Conservation (phyloP, 2,888 invertebrate genomes). For the Bimastos eiseni region DNA sequence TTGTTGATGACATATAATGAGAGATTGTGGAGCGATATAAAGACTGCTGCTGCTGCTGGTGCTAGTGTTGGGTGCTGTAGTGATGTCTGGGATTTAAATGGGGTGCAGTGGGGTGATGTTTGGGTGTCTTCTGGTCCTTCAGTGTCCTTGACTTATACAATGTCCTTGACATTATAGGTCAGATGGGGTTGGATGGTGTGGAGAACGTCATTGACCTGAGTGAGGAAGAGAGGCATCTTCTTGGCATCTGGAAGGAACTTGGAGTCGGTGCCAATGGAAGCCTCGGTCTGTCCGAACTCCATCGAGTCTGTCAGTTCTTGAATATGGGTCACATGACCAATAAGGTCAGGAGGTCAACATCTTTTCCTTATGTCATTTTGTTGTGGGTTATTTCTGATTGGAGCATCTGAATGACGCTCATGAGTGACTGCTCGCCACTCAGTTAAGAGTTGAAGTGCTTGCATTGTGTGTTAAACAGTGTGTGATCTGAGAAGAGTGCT, state of each 20-base stretch:
- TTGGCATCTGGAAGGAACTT: not conserved
- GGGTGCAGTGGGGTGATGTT: not conserved
- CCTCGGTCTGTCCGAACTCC: not conserved
- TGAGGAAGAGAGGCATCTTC: not conserved
- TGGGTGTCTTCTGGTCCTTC: not conserved
- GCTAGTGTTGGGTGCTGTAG: not conserved
- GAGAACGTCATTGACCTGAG: not conserved
- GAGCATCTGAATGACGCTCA: not conserved
- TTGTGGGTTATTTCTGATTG: not conserved
- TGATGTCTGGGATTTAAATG: not conserved
- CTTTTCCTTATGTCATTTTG: not conserved
- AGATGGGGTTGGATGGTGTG: not conserved
- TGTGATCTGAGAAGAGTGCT: not conserved
- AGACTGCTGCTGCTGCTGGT: no score
- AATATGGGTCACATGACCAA: slow-evolving; percentile 2
- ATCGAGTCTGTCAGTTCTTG: not conserved
- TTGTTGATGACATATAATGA: no score
- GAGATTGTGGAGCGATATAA: no score
- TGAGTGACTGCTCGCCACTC: not conserved
- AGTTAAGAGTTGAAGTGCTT: no score
- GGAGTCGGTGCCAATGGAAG: slow-evolving; percentile 6
- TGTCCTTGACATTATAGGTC: not conserved
- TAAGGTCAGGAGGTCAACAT: not conserved
- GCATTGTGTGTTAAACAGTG: not conserved
- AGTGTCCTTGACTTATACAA: not conserved